A percentile compares a stretch with the other conserved stretches of the same genome.
phyloP scores from a whole-genome alignment of 2,888 invertebrate genomes.

The Brenthis ino region DNA sequence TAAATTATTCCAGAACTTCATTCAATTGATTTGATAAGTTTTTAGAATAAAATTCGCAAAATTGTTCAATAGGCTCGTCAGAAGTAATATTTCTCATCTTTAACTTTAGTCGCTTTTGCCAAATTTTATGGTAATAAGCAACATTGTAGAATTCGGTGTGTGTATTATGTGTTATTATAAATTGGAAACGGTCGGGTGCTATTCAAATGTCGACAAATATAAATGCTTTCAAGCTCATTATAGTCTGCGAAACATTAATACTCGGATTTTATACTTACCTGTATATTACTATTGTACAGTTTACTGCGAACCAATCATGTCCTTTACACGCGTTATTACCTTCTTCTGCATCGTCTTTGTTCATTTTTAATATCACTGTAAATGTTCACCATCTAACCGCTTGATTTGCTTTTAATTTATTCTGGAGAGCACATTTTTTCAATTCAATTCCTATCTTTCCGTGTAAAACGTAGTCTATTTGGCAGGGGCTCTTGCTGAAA shows the following conservation, averaged over 20 bases:
- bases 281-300: constrained; percentile 3
- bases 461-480: constrained; percentile 26
- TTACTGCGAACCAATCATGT: constrained; percentile 15
- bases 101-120: constrained; percentile 36
- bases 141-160: constrained; percentile 39
- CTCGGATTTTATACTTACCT: constrained; percentile 12
- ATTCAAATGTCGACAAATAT: constrained; percentile 55
- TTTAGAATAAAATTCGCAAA: constrained; percentile 38
- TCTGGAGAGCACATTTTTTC: constrained; percentile 14
- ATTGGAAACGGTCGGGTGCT: constrained; percentile 48
- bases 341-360: constrained; percentile 16
- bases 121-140: constrained; percentile 47
- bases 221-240: constrained; percentile 54
- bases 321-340: constrained; percentile 3
- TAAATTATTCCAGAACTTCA: constrained; percentile 8
- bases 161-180: constrained; percentile 46
- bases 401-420: constrained; percentile 23
- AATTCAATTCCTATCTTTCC: constrained; percentile 16
- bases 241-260: constrained; percentile 37
- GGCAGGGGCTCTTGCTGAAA: constrained; percentile 21
- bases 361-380: constrained; percentile 13
- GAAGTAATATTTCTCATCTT: constrained; percentile 24
- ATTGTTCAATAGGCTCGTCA: constrained; percentile 35
- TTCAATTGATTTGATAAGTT: constrained; percentile 9
- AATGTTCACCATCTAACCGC: constrained; percentile 13